Conservation (phyloP, 2,888 invertebrate genomes). For the Griposia aprilina region DNA sequence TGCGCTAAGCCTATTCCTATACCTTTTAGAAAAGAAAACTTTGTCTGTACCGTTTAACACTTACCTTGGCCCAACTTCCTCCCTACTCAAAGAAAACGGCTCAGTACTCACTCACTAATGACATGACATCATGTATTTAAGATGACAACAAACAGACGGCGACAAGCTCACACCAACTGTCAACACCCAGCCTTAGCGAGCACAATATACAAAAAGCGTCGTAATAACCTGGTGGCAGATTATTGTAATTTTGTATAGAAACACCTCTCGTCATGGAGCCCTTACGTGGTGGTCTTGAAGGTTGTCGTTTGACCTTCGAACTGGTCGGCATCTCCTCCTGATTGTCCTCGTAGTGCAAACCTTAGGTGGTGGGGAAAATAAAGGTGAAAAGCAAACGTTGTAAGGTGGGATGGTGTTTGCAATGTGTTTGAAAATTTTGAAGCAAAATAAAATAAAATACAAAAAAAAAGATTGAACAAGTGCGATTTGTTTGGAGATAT, state of each 20-base stretch:
- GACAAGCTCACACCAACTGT: slow-evolving; percentile 30
- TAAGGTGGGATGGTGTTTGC: slow-evolving; percentile 43
- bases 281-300: slow-evolving; percentile 94
- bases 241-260: slow-evolving; percentile 83
- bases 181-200: slow-evolving; percentile 43
- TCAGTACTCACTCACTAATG: background rate
- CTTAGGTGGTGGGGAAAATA: slow-evolving; percentile 82
- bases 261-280: slow-evolving; percentile 92
- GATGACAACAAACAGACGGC: slow-evolving; percentile 15
- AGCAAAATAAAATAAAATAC: too few relatives aligned
- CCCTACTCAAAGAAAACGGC: background rate
- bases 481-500: too few relatives aligned
- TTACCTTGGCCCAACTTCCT: background rate
- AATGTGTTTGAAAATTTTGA: slow-evolving; percentile 27
- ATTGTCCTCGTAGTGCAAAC: slow-evolving; percentile 96
- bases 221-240: slow-evolving; percentile 81
- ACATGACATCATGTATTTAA: slow-evolving; percentile 6
- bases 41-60: background rate
- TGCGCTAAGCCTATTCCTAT: too few relatives aligned
- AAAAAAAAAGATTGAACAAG: too few relatives aligned
- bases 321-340: slow-evolving; percentile 80
- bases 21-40: too few relatives aligned
- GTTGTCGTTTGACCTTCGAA: slow-evolving; percentile 89
- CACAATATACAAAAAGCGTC: slow-evolving; percentile 53
- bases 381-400: slow-evolving; percentile 65